A percentile compares a stretch with the other conserved stretches of the same genome.
Conservation (phyloP, 2,888 invertebrate species). For the Thalpophila matura region DNA sequence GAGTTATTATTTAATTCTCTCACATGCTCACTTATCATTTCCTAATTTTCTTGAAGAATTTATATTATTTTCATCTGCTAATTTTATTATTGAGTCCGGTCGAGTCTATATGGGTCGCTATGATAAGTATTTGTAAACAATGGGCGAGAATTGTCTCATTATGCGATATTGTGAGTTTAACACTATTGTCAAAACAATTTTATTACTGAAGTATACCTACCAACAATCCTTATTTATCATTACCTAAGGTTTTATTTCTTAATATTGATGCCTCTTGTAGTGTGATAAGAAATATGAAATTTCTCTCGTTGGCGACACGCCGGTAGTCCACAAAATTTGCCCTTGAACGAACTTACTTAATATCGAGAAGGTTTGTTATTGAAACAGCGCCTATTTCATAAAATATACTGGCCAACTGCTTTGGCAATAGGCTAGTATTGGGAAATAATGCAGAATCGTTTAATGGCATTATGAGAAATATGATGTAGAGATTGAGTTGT, state of each 20-base stretch:
- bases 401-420: constrained; percentile 36
- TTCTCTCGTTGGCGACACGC: constrained; percentile 6
- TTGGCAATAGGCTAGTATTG: constrained; percentile 40
- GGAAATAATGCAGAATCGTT: constrained; percentile 31
- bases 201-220: background rate
- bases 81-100: background rate
- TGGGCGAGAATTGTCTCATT: constrained; percentile 7
- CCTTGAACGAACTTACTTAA: constrained; percentile 57
- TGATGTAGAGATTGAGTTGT: constrained; percentile 24
- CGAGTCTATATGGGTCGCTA: background rate
- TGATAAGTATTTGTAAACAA: constrained; percentile 39
- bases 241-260: background rate
- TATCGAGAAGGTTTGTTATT: constrained; percentile 48
- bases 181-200: constrained; percentile 1
- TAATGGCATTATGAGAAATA: constrained; percentile 10
- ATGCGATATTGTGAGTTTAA: constrained; percentile 13
- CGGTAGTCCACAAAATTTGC: constrained; percentile 24
- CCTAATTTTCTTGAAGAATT: background rate
- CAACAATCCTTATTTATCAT: background rate
- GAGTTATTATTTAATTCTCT: constrained; percentile 7
- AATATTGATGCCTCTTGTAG: background rate
- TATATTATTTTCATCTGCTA: background rate
- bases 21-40: constrained; percentile 8
- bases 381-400: constrained; percentile 38
- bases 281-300: constrained; percentile 27